Evolutionary conservation across 2,113 vertebrate species (phyloP).

Genomic region (Crypturellus undulatus): DNA sequence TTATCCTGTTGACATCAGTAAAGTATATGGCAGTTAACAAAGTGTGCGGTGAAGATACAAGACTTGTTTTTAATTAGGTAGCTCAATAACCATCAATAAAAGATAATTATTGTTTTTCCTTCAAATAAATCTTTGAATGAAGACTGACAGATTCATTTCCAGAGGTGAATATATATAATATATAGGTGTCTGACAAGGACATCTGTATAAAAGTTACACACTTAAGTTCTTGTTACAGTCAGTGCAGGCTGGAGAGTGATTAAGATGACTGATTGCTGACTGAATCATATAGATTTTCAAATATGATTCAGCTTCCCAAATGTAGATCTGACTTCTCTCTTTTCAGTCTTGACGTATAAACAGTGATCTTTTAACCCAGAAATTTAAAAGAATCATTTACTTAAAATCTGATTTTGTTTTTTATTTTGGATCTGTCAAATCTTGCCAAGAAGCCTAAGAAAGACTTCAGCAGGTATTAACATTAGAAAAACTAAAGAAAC

Average conservation of each 20-base stretch:
- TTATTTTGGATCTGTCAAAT: background rate
- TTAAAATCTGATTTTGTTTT: rapidly evolving
- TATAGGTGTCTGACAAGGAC: background rate
- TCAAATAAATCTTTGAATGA: background rate
- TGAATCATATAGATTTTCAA: background rate
- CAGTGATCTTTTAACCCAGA: background rate
- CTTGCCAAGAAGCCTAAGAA: background rate
- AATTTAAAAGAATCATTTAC: background rate
- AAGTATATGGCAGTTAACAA: background rate
- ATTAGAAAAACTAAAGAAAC: background rate
- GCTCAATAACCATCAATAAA: background rate
- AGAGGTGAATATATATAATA: background rate
- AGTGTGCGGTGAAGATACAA: background rate
- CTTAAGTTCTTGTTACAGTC: background rate
- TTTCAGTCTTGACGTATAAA: background rate
- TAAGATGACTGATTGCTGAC: background rate
- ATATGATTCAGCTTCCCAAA: background rate
- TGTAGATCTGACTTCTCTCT: rapidly evolving
- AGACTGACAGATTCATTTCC: background rate
- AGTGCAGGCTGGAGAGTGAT: background rate
- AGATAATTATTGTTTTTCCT: background rate
- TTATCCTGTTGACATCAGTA: background rate
- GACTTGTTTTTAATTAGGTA: background rate
- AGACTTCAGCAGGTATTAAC: background rate
- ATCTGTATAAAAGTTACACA: background rate